Percentiles rank a stretch among this genome's conserved stretches.
Evolutionary conservation across 2,113 vertebrate genomes (phyloP).

Genomic region (Rhea americana): DNA sequence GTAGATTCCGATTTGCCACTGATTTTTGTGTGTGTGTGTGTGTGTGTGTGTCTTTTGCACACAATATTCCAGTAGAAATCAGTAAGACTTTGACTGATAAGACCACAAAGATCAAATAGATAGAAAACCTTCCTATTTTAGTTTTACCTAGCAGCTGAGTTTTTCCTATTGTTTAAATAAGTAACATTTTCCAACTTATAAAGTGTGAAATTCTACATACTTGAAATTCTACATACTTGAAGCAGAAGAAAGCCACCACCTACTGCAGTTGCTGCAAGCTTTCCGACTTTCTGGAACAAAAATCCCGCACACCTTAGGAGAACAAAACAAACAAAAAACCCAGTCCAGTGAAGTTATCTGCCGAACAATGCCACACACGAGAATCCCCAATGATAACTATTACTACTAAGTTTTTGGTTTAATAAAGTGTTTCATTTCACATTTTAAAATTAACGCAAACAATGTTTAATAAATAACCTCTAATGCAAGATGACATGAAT

Average conservation of each 20-base stretch:
- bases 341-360: slow-evolving; percentile 42
- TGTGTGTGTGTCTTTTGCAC: not conserved
- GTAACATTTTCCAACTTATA: slow-evolving; percentile 57
- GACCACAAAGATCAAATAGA: not conserved
- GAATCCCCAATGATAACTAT: not conserved
- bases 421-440: not conserved
- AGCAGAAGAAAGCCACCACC: slow-evolving; percentile 95
- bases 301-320: slow-evolving; percentile 93
- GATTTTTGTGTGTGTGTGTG: not conserved
- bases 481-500: not conserved
- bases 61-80: not conserved
- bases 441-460: not conserved
- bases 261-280: slow-evolving; percentile 93
- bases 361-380: not conserved
- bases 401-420: not conserved
- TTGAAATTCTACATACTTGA: slow-evolving; percentile 83
- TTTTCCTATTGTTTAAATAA: slow-evolving; percentile 59
- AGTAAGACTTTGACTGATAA: not conserved
- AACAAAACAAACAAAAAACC: slow-evolving; percentile 58
- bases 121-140: slow-evolving; percentile 20
- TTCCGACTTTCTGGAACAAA: slow-evolving; percentile 97
- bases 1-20: not conserved
- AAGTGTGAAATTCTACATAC: slow-evolving; percentile 75
- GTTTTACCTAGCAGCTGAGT: slow-evolving; percentile 34
- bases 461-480: not conserved